Percentiles rank a stretch among this genome's conserved stretches.
phyloP scores from a whole-genome alignment of 2,113 vertebrate genomes.

The Grus americana region DNA sequence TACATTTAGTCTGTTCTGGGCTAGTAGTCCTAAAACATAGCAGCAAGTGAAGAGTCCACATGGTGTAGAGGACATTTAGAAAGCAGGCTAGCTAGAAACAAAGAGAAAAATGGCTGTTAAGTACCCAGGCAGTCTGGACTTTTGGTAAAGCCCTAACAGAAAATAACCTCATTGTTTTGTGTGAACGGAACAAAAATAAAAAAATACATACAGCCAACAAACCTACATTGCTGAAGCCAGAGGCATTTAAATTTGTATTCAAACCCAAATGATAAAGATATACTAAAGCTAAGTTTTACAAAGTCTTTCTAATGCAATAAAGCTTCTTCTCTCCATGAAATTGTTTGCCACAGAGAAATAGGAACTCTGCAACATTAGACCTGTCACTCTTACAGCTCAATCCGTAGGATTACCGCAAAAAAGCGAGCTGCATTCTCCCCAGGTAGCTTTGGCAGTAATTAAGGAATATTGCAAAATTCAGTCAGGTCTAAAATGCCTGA shows the following conservation, averaged over 20 bases:
- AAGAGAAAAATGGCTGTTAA: not conserved
- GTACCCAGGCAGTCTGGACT: not conserved
- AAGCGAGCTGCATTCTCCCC: not conserved
- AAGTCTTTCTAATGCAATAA: not conserved
- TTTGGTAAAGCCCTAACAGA: not conserved
- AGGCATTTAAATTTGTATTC: not conserved
- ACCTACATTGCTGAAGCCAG: not conserved
- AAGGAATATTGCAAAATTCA: not conserved
- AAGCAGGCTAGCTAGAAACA: not conserved
- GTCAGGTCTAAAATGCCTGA: not conserved
- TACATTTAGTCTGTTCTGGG: not conserved
- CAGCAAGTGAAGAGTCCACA: not conserved
- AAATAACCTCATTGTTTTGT: not conserved
- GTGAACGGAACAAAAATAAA: not conserved
- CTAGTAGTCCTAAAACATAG: not conserved
- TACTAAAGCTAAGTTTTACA: not conserved
- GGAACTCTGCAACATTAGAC: not conserved
- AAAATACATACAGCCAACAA: not conserved
- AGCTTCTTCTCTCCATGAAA: not conserved
- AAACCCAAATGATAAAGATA: not conserved
- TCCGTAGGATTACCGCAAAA: not conserved
- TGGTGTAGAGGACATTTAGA: not conserved
- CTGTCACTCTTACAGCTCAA: not conserved
- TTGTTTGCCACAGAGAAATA: not conserved
- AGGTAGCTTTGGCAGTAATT: not conserved